Evolutionary conservation across 2,888 invertebrate species (phyloP), one percentile per base, ranked within the genome.

Genomic region (Torymus aiolomorphi): DNA sequence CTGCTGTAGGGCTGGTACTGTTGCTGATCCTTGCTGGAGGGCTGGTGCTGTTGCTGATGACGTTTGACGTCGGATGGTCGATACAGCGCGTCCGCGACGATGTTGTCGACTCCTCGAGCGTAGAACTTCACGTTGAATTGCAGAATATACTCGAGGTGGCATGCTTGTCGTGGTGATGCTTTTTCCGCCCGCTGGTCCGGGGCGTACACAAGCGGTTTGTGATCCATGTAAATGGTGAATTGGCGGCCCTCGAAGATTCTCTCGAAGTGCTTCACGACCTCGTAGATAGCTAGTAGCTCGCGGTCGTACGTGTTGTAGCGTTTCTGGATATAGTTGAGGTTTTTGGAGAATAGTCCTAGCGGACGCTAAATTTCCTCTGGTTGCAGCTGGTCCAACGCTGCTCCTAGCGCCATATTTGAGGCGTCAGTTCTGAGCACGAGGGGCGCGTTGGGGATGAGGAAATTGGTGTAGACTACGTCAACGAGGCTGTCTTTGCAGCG

Each of bases 71-170:
- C 49, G 12, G 20, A 14, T 3, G 66, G 13, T 14, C 78, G 56
- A 10, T 65, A 72, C 18, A 72, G 57, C 2, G 73, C 67, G 16
- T 78, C 72, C 11, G 73, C 73, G 0, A 78, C 77, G 11, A 72
- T 49, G 51, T 78, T 78, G 24, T 65, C 61, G 10, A 59, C 61
- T 18, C 72, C 72, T 14, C 49, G 42, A 2, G 57, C 42, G 52
- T 63, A 31, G 14, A 69, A 1, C 2, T 52, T 20, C 0, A 42
- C 42, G 5, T 10, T 16, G 20, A 54, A 69, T 18, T 69, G 69
- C 2, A 14, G 13, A 52, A 69, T 54, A 5, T 20, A 52, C 14
- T 56, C 54, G 1, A 56, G 3, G 3, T 24, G 3, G 24, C 24
- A 3, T 24, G 24, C 24, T 24, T 24, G 24, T 3, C 3, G 2